Evolutionary conservation across 1,140 invertebrate species (phyloP), one percentile per base, ranked within the genome.

Genomic region (Gryon sp.): DNA sequence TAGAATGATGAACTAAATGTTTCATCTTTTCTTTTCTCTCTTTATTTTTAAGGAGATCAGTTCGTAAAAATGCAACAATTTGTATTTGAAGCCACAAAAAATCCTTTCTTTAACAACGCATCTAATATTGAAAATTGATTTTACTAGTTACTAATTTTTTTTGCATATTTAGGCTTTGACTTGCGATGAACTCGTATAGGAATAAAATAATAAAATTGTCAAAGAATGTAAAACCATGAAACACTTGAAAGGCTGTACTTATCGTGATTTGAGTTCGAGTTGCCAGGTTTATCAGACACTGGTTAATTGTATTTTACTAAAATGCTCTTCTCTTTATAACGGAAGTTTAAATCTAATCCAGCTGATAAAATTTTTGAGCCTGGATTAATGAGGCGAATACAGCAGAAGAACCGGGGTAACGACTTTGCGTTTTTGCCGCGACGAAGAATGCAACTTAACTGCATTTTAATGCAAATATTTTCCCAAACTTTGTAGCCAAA

Each of bases 161-260:
- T 24, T 28, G 28, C 8, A 6, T 28, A 48, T 12, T 48, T 32
- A 11, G 24, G n/a, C 19, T 45, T 30, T 48, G 32, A 38, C n/a
- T 53, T 38, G 38, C 50, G 18, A 4, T 7, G 15, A 41, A 41
- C 24, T 30, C 16, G 5, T 7, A 32, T 6, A 12, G 3, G 15
- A 20, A 41, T 20, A 19, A 38, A 50, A 28, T 20, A 41, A 24
- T 24, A 65, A 26, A 43, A 43, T 40, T 52, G 19, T 30, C 41
- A 41, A 43, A 50, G 59, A 28, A 41, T 43, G 62, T 66, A 66
- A 43, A 45, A 55, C 55, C 30, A 45, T 55, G 18, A 46, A 46
- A 66, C 62, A 66, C 62, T 66, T 66, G 62, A 55, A 66, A 46
- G 62, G 62, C 26, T 66, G 50, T 66, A 65, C 1, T 55, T 66